Base-by-base conservation (phyloP, 2,888 invertebrate species). In the Anthoptus insignis region DNA sequence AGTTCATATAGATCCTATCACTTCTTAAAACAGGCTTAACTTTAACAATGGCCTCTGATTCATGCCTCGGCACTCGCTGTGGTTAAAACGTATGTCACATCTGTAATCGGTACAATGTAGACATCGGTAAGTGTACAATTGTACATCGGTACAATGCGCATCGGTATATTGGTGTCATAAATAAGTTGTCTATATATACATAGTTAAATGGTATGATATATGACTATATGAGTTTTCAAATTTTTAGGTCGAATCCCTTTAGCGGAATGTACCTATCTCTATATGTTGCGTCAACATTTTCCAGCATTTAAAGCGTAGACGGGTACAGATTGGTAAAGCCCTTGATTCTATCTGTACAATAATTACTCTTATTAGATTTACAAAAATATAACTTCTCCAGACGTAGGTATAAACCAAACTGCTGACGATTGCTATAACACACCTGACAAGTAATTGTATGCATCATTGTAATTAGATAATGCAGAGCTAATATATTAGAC, bases 21-120 rank as follows among this genome's bases (percentile, higher is more conserved):
- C 47, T 64, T 52, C 37, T 64, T 58, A 56, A 57, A 64, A 64
- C 47, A 47, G 22, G n/a, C 47, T 24, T n/a, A 47, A 42, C 42
- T 47, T 42, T 47, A 47, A 86, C 84, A 85, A 85, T 86, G 80
- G 84, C 77, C 72, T 42, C 71, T 86, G 86, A 86, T 79, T 85
- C 85, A 86, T 81, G 70, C 75, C 66, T 72, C 68, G 73, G 77
- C 77, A 80, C 79, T 80, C 75, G 76, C 22, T 47, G 47, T 47
- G 47, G 24, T 13, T 47, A 8, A 45, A 13, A 22, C 45, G 7
- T 24, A 42, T 19, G 19, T 42, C 42, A 42, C 39, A n/a, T n/a
- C n/a, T n/a, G n/a, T n/a, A n/a, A 16, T 16, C 37, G 14, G 37
- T 37, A 16, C 34, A 16, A 14, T 16, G 39, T 39, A 16, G 0